Percentiles rank a stretch among this genome's conserved stretches.
Evolutionary conservation across 2,113 vertebrate species (phyloP).

Genomic region (Gopherus flavomarginatus): DNA sequence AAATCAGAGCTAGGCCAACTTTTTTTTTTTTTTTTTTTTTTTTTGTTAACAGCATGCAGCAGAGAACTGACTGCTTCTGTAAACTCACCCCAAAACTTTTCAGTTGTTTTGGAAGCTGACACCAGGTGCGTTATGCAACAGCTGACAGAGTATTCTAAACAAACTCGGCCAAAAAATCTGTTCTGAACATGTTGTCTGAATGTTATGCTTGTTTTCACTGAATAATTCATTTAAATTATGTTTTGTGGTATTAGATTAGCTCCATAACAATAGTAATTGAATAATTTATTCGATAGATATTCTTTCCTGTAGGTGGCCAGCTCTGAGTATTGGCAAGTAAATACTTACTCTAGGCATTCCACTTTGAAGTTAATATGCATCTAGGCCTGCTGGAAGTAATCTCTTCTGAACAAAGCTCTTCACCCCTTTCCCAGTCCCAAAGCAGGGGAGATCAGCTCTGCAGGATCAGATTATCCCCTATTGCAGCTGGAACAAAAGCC

Average conservation of each 20-base stretch:
- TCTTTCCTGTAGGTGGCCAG: background rate
- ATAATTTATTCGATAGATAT: background rate
- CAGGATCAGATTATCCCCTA: background rate
- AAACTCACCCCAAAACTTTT: background rate
- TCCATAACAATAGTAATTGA: background rate
- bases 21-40: background rate
- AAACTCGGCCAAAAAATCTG: background rate
- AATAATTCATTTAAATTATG: background rate
- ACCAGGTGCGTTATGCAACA: background rate
- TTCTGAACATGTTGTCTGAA: background rate
- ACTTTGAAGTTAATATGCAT: background rate
- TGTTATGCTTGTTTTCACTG: background rate
- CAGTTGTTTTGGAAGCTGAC: background rate
- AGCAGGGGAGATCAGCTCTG: background rate
- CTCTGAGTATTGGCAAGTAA: background rate
- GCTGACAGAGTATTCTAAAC: background rate
- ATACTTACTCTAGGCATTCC: background rate
- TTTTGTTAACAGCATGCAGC: background rate
- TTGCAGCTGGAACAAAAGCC: background rate
- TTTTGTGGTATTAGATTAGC: background rate
- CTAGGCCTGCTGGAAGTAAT: background rate
- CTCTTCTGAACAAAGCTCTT: background rate
- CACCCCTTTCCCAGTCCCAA: background rate
- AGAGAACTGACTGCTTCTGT: background rate
- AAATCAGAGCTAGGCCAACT: background rate